Evolutionary conservation across 2,797 vertebrate genomes (phyloP), one percentile per base, ranked within the genome.

Genomic region (Rallus crepitans): DNA sequence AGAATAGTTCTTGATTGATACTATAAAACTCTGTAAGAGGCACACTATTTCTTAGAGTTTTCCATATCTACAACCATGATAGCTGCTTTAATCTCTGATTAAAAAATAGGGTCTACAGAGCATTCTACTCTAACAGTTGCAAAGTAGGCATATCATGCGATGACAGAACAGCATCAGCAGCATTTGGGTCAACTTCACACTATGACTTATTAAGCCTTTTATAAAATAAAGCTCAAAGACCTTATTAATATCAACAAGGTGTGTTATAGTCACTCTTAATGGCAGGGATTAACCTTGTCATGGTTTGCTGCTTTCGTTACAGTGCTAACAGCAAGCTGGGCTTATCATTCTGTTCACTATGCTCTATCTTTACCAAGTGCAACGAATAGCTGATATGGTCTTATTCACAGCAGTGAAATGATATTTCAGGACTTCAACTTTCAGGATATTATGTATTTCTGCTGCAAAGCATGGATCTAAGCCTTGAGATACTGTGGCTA

Each of bases 231-330:
- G 87, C 93, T 94, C 94, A 95, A 82, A 95, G 87, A 90, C 87
- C 79, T 92, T 96, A 97, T 97, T 97, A 97, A 96, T 95, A 95
- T 84, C 93, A 97, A 96, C 94, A 95, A 97, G 96, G 87, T 96
- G 82, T 96, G 93, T 94, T 90, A 95, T 47, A 96, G 91, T 90
- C 78, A 68, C 82, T 96, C 82, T 94, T 96, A 97, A 96, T 96
- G 94, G 91, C 95, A 96, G 60, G 94, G 97, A 97, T 97, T 97
- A 97, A 96, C 93, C 94, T 95, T 95, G 94, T 95, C 96, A 97
- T 96, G 97, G 93, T 95, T 92, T 96, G 86, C 92, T 92, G 71
- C 94, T 96, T 95, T 97, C 78, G 16, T 96, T 95, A 63, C 92
- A 93, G 87, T 78, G 89, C 84, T 97, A 86, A 93, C 76, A 97